Percentiles rank a stretch among this genome's conserved stretches.
These are phyloP conservation scores for Blastobasis adustella DNA, from an alignment of 2,888 invertebrate genomes.

Conservation along the genomic window DNA sequence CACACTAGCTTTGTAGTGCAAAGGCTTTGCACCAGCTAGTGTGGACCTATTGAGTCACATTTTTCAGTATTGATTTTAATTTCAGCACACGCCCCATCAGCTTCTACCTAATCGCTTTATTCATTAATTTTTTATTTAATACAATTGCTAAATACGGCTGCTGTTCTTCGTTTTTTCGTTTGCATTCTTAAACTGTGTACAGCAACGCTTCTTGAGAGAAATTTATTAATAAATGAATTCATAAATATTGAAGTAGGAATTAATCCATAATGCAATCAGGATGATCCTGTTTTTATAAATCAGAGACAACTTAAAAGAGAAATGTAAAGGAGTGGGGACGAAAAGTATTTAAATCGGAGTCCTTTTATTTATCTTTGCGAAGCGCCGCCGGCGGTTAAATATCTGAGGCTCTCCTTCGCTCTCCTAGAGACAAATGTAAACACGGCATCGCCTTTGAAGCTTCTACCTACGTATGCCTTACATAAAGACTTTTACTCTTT, in stretches of 20 bases:
- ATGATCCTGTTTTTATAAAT: conserved; percentile 4
- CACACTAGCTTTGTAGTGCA: conserved; percentile 37
- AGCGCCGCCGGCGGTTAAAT: conserved; percentile 60
- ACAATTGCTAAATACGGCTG: too few relatives aligned
- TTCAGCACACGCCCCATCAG: not conserved
- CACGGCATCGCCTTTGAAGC: conserved; percentile 56
- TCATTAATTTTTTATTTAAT: too few relatives aligned
- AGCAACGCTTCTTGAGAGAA: too few relatives aligned
- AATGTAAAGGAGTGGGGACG: conserved; percentile 24
- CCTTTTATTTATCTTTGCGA: conserved; percentile 60
- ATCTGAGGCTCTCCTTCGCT: conserved; percentile 49
- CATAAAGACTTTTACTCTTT: conserved; percentile 26
- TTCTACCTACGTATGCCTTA: conserved; percentile 33
- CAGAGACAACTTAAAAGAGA: conserved; percentile 2
- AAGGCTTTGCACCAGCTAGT: conserved; percentile 25
- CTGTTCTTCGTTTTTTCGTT: too few relatives aligned
- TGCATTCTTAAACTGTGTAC: too few relatives aligned
- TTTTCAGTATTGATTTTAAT: not conserved
- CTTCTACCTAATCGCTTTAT: too few relatives aligned
- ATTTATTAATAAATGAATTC: too few relatives aligned
- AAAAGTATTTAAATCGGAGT: conserved; percentile 63
- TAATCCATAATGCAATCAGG: conserved; percentile 1
- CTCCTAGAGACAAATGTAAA: conserved; percentile 59
- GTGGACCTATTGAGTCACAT: not conserved
- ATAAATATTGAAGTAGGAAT: not conserved